phyloP scores from a whole-genome alignment of 2,113 vertebrate species.

The Malaclemys terrapin region DNA sequence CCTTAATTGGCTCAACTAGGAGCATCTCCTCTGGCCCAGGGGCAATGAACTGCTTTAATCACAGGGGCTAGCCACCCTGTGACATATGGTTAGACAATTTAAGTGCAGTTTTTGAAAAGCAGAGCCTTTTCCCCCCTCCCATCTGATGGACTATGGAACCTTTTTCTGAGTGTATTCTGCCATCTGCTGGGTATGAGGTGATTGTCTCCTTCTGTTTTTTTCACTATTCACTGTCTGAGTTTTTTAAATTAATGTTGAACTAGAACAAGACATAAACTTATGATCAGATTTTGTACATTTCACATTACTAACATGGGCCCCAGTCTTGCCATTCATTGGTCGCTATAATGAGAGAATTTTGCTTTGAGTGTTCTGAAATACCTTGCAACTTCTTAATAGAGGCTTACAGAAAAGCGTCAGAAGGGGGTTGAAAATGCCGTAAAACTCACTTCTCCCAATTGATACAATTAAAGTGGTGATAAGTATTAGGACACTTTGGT shows the following conservation, averaged over 20 bases:
- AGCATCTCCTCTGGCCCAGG: not conserved
- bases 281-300: rapidly evolving
- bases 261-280: not conserved
- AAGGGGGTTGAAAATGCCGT: too few species aligned
- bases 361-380: too few species aligned
- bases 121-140: rapidly evolving
- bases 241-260: not conserved
- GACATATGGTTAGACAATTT: not conserved
- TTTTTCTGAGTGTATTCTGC: not conserved
- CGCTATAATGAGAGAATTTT: too few species aligned
- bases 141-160: rapidly evolving
- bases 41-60: not conserved
- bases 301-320: rapidly evolving
- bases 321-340: rapidly evolving
- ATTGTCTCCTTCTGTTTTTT: rapidly evolving
- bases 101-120: not conserved
- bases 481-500: too few species aligned
- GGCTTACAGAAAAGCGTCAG: too few species aligned
- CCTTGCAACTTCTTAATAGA: too few species aligned
- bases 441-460: too few species aligned
- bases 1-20: not conserved
- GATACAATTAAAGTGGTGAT: too few species aligned
- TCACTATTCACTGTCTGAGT: rapidly evolving
- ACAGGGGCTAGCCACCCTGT: not conserved
- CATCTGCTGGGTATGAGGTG: not conserved